phyloP scores from a whole-genome alignment of 2,113 vertebrate genomes.

The Macroglossus sobrinus region DNA sequence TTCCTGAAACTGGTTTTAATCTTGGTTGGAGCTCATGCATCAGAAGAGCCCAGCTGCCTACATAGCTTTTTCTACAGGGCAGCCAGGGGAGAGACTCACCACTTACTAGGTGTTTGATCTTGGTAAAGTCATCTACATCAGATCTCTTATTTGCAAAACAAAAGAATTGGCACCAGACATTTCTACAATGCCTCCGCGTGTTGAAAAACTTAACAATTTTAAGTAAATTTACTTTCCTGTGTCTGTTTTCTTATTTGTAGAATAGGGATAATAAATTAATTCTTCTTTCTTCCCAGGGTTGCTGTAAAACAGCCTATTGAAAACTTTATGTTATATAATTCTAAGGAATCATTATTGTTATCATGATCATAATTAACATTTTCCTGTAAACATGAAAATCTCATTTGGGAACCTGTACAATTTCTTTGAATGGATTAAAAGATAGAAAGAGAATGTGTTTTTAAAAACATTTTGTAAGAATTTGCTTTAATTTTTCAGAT shows the following conservation, averaged over 20 bases:
- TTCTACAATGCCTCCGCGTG: background rate
- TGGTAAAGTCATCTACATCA: background rate
- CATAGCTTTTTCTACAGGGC: background rate
- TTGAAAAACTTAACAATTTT: background rate
- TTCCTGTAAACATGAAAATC: background rate
- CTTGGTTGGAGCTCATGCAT: background rate
- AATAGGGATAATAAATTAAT: background rate
- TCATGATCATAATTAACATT: background rate
- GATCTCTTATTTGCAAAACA: background rate
- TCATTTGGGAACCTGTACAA: background rate
- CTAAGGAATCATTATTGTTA: background rate
- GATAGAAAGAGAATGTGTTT: background rate
- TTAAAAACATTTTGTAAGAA: background rate
- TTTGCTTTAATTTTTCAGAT: constrained; percentile 31
- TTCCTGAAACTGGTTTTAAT: background rate
- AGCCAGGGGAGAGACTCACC: background rate
- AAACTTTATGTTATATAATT: background rate
- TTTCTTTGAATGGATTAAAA: background rate
- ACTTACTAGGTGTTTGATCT: background rate
- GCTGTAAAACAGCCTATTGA: background rate
- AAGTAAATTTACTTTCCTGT: background rate
- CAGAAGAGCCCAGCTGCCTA: background rate
- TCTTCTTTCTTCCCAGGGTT: background rate
- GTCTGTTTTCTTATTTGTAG: background rate
- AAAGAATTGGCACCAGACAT: background rate